These are phyloP conservation scores for Atherinomorus stipes DNA, from an alignment of 2,113 vertebrate genomes.

Conservation along the genomic window DNA sequence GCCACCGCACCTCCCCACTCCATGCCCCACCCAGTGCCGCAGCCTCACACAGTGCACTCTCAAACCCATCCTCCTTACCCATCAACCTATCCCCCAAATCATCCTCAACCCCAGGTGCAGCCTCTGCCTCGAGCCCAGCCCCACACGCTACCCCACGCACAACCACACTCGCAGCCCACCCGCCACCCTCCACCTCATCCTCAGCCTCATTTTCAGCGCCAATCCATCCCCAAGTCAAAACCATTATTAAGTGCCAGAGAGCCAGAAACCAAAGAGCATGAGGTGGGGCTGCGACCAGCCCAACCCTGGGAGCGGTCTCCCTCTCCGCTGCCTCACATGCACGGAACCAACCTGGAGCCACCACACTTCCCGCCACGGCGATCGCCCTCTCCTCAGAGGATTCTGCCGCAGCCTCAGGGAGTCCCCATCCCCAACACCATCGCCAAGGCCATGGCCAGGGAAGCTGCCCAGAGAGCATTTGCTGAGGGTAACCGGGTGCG, in stretches of 20 bases:
- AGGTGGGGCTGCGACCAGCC: slow-evolving; percentile 78
- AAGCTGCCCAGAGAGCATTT: slow-evolving; percentile 92
- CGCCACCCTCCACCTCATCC: slow-evolving; percentile 83
- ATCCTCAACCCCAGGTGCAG: slow-evolving; percentile 85
- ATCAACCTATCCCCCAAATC: slow-evolving; percentile 84
- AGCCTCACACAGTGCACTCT: slow-evolving; percentile 63
- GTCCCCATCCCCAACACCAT: slow-evolving; percentile 89
- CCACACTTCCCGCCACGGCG: slow-evolving; percentile 84
- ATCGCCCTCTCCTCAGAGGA: slow-evolving; percentile 94
- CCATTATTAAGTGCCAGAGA: slow-evolving; percentile 92
- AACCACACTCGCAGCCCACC: slow-evolving; percentile 72
- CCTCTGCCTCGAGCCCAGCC: slow-evolving; percentile 67
- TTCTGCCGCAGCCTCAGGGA: slow-evolving; percentile 97
- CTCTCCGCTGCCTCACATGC: slow-evolving; percentile 79
- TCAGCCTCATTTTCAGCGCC: slow-evolving; percentile 80
- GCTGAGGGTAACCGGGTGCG: slow-evolving; percentile 90
- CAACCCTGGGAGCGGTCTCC: slow-evolving; percentile 89
- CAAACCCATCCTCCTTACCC: slow-evolving; percentile 70
- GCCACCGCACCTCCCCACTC: slow-evolving; percentile 68
- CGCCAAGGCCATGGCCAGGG: slow-evolving; percentile 96
- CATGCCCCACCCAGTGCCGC: slow-evolving; percentile 36
- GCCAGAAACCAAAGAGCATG: slow-evolving; percentile 94
- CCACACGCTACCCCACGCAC: slow-evolving; percentile 75
- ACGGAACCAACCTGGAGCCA: slow-evolving; percentile 87
- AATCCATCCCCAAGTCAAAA: slow-evolving; percentile 87